A percentile compares a stretch with the other conserved stretches of the same genome.
Evolutionary conservation across 2,888 invertebrate genomes (phyloP).

Genomic region (Ectemnius lituratus): DNA sequence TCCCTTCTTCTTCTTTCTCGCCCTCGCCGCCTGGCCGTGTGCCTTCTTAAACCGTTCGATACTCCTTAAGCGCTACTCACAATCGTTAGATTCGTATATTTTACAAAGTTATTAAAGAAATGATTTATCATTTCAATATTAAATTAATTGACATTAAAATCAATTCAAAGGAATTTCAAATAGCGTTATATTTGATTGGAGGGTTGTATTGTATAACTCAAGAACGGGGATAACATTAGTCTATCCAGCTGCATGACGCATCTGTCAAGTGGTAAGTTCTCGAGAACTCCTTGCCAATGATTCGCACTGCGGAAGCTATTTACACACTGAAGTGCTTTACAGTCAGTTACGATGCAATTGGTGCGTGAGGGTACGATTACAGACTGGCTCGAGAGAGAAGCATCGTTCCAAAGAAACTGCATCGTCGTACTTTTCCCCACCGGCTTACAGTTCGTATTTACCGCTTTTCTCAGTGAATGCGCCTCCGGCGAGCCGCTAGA

Average conservation of each 20-base stretch:
- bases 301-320: not conserved
- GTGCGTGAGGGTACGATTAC: conserved; percentile 1
- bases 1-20: not conserved
- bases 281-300: not conserved
- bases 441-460: no score
- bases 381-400: not conserved
- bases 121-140: no score
- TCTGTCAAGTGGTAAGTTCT: not conserved
- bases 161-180: no score
- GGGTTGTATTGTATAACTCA: no score
- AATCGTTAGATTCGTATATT: not conserved
- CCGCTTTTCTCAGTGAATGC: no score
- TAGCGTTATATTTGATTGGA: no score
- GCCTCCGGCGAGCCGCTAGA: no score
- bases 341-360: not conserved
- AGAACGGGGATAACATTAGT: not conserved
- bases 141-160: no score
- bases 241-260: not conserved
- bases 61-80: not conserved
- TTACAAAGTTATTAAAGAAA: not conserved
- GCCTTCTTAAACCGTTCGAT: conserved; percentile 5
- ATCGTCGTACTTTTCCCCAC: conserved; percentile 14
- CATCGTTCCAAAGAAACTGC: not conserved
- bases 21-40: conserved; percentile 11
- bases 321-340: no score